Conservation (phyloP, 2,113 vertebrate species). For the Sceloporus undulatus region DNA sequence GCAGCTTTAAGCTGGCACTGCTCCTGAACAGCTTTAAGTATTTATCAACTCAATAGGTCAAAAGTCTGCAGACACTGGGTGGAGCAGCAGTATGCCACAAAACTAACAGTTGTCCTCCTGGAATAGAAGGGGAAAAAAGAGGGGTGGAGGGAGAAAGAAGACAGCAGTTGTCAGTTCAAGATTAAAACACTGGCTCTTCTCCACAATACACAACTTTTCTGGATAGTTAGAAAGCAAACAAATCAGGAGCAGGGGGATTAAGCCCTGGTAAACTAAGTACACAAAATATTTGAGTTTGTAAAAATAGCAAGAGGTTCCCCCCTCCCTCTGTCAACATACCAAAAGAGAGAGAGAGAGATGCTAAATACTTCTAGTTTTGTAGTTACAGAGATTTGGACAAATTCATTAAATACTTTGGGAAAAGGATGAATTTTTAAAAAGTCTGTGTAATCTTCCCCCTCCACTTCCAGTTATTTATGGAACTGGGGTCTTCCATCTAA, state of each 20-base stretch:
- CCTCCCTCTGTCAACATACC: slow-evolving; percentile 23
- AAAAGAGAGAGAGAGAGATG: not conserved
- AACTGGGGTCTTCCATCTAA: too few relatives aligned
- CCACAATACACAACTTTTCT: slow-evolving; percentile 50
- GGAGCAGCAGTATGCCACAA: slow-evolving; percentile 98
- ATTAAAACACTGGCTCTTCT: slow-evolving; percentile 48
- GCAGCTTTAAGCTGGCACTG: slow-evolving; percentile 62
- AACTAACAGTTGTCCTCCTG: slow-evolving; percentile 92
- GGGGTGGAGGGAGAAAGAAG: not conserved
- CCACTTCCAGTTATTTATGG: too few relatives aligned
- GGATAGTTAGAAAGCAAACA: slow-evolving; percentile 48
- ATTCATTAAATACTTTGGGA: slow-evolving; percentile 30
- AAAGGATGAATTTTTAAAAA: not conserved
- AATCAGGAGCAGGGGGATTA: slow-evolving; percentile 29
- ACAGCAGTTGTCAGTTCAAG: slow-evolving; percentile 64
- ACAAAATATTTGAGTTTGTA: slow-evolving; percentile 43
- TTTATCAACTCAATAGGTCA: slow-evolving; percentile 92
- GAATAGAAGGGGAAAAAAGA: not conserved
- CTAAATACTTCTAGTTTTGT: slow-evolving; percentile 42
- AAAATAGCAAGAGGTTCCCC: slow-evolving; percentile 50
- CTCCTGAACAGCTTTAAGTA: slow-evolving; percentile 67
- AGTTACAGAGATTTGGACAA: slow-evolving; percentile 52
- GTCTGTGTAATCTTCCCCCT: not conserved
- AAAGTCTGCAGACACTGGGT: slow-evolving; percentile 92
- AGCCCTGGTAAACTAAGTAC: slow-evolving; percentile 25